Evolutionary conservation across 2,888 invertebrate species (phyloP), one percentile per base, ranked within the genome.

Genomic region (Drosophila leonis): DNA sequence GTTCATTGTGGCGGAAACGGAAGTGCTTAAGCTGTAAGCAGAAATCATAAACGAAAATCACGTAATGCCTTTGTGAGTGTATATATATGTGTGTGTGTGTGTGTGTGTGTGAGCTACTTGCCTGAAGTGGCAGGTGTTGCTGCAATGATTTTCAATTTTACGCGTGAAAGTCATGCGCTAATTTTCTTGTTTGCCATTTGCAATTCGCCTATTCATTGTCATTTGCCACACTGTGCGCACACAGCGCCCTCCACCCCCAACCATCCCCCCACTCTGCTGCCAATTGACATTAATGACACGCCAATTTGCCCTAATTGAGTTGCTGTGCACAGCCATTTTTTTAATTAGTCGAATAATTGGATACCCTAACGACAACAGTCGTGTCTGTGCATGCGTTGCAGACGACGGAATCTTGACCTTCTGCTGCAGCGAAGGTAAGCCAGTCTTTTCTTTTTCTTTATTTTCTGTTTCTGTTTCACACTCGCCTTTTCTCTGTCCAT

Each of bases 11-110:
- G 72, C 80, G 87, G 80, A 80, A 82, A 71, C 85, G 80, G 88
- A 81, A 83, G 77, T 76, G 72, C 86, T 87, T 78, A 84, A 88
- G 89, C 80, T 83, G 85, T 87, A 87, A 87, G 88, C 88, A 79
- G 80, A 77, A 88, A 88, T 88, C 88, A 88, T 88, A 90, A 90
- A 89, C 90, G 90, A 89, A 90, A 88, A 90, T 90, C 88, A 88
- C 88, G 88, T 84, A 88, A 82, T 89, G 80, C 86, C 62, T 68
- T 76, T 75, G 72, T 72, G 39, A 61, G 64, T 29, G 55, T 75
- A 64, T 72, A 46, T 59, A 63, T 20, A 37, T 35, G 15, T 20
- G 42, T 20, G 33, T 42, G 35, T 55, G 15, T 33, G 31, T 52
- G 46, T 12, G 41, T 20, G 18, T 15, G 10, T 29, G 42, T 27